phyloP scores from a whole-genome alignment of 1,140 invertebrate species.

The Holcopasites calliopsidis region DNA sequence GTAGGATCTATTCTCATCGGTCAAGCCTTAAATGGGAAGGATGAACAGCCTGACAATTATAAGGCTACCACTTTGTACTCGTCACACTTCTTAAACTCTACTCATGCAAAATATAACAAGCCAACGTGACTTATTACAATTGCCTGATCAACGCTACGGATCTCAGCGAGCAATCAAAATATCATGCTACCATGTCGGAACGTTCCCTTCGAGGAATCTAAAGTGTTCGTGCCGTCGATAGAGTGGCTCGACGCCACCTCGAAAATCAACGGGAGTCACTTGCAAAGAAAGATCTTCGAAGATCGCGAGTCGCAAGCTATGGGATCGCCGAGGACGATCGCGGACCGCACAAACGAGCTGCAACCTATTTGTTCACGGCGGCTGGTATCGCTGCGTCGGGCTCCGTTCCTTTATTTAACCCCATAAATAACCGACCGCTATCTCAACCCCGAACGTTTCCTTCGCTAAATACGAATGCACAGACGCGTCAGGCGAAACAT shows the following conservation, averaged over 20 bases:
- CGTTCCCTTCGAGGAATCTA: background rate
- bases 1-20: too few species aligned
- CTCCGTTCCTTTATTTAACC: conserved; percentile 77
- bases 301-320: conserved; percentile 61
- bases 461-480: conserved; percentile 53
- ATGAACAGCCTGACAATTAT: too few species aligned
- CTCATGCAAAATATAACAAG: too few species aligned
- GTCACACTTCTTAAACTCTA: too few species aligned
- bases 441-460: conserved; percentile 69
- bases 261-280: background rate
- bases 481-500: conserved; percentile 57
- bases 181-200: too few species aligned
- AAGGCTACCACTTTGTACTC: too few species aligned
- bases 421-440: conserved; percentile 76
- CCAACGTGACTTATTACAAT: too few species aligned
- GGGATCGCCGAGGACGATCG: conserved; percentile 67
- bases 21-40: too few species aligned
- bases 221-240: background rate
- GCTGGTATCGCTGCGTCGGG: conserved; percentile 72
- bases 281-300: conserved; percentile 7
- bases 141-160: too few species aligned
- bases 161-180: too few species aligned
- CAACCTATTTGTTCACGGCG: conserved; percentile 73
- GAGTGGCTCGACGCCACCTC: background rate
- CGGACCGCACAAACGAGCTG: conserved; percentile 55